Evolutionary conservation across 2,888 invertebrate genomes (phyloP).

Genomic region (Panzeria rudis): DNA sequence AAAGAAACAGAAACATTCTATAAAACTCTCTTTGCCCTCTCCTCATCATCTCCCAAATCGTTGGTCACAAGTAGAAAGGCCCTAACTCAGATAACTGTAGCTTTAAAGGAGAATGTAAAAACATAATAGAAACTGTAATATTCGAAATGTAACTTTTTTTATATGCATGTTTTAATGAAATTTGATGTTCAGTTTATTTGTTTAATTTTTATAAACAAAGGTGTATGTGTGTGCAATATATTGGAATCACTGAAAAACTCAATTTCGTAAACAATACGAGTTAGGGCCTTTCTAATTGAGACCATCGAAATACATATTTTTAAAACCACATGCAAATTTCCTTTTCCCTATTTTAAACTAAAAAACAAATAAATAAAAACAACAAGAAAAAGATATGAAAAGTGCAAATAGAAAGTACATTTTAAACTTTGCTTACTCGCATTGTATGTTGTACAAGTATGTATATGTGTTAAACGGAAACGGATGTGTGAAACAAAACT

Average conservation of each 20-base stretch:
- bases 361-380: slow-evolving; percentile 37
- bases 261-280: no score
- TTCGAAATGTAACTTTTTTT: no score
- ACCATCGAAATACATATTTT: slow-evolving; percentile 25
- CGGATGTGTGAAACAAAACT: slow-evolving; percentile 75
- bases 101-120: no score
- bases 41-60: slow-evolving; percentile 6
- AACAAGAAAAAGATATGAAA: slow-evolving; percentile 38
- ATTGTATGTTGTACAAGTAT: slow-evolving; percentile 14
- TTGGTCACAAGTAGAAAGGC: no score
- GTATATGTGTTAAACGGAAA: slow-evolving; percentile 69
- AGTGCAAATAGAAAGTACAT: slow-evolving; percentile 57
- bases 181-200: no score
- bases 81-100: no score
- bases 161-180: no score
- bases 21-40: background rate
- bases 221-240: no score
- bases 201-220: no score
- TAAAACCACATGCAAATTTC: slow-evolving; percentile 65
- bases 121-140: no score
- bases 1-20: slow-evolving; percentile 16
- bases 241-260: no score
- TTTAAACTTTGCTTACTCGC: slow-evolving; percentile 37
- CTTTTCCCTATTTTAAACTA: slow-evolving; percentile 34
- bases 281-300: no score